Evolutionary conservation across 53 echinoderm and acorn worm species (phyloP).

Genomic region (Holothuria scabra): DNA sequence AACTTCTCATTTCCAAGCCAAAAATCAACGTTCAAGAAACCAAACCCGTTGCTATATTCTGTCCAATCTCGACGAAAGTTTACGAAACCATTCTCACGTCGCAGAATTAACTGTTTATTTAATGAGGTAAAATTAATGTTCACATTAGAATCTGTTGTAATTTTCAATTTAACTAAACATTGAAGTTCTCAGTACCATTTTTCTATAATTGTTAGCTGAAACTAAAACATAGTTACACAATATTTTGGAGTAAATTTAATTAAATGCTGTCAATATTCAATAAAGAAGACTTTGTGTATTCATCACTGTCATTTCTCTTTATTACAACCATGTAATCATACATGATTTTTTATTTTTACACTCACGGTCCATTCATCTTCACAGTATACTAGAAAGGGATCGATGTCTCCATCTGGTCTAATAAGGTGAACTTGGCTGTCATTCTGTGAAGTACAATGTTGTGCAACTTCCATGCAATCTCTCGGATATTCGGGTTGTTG

Average conservation of each 20-base stretch:
- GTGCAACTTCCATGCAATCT: not conserved
- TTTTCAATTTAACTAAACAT: too few species aligned
- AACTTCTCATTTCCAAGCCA: slow-evolving; percentile 5
- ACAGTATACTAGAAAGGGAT: slow-evolving; percentile 6
- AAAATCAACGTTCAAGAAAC: not conserved
- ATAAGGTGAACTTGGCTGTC: not conserved
- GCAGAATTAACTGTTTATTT: not conserved
- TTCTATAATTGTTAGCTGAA: too few species aligned
- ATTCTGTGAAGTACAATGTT: not conserved
- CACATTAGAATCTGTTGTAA: too few species aligned
- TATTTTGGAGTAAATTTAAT: too few species aligned
- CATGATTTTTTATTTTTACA: too few species aligned
- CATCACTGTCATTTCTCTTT: too few species aligned
- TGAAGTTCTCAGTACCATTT: too few species aligned
- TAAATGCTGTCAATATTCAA: too few species aligned
- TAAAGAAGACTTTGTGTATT: too few species aligned
- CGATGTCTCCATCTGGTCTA: slow-evolving; percentile 1
- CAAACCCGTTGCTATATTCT: not conserved
- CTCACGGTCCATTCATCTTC: slow-evolving; percentile 11
- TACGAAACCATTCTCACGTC: not conserved
- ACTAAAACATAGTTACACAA: too few species aligned
- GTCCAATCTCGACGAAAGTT: not conserved
- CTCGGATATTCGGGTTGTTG: slow-evolving; percentile 10
- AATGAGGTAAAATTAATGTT: too few species aligned
- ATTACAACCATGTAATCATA: too few species aligned